Base-by-base conservation (phyloP, 2,888 invertebrate genomes). In the Allygus modestus region DNA sequence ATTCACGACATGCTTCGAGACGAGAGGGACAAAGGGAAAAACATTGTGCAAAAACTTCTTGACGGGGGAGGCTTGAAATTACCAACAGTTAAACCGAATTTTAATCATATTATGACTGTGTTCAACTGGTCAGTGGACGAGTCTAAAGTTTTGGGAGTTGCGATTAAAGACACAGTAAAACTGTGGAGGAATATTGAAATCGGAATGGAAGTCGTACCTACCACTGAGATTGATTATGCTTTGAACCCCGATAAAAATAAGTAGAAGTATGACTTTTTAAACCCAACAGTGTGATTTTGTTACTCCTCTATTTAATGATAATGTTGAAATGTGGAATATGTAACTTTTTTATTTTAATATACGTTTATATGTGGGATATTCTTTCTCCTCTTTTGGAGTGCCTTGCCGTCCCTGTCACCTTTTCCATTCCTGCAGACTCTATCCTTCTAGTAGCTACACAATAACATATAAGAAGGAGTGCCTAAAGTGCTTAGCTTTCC, bases 171-270 rank as follows among this genome's bases (percentile, higher is more conserved):
- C 51, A 77, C 77, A 28, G 51, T 77, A n/a, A 43, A 17, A 7
- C 46, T 77, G 77, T 77, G 77, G 77, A 77, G 15, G 37, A 46
- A 77, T 77, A 77, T 77, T 41, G 46, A 77, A 26, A 77, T 77
- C 12, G 77, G 77, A 46, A 77, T 77, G 51, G 51, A 46, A 26
- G 37, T 77, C 17, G 20, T 77, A 41, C 77, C 77, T 15, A 77
- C 77, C 12, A 77, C 77, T 43, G 77, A 77, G 41, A 77, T 77
- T 26, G 51, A 77, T 20, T 77, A 77, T 46, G 46, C 43, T 46
- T 46, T 77, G 23, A 77, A 77, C 26, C 77, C 43, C 20, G 77
- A 77, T 41, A 77, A 77, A 51, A 9, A 71, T 20, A 37, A 12
- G 31, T 65, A 58, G 23, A 23, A 23, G 23, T 17, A n/a, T 41